Evolutionary conservation across 2,797 vertebrate genomes (phyloP), one percentile per base, ranked within the genome.

Genomic region (Trachops cirrhosus): DNA sequence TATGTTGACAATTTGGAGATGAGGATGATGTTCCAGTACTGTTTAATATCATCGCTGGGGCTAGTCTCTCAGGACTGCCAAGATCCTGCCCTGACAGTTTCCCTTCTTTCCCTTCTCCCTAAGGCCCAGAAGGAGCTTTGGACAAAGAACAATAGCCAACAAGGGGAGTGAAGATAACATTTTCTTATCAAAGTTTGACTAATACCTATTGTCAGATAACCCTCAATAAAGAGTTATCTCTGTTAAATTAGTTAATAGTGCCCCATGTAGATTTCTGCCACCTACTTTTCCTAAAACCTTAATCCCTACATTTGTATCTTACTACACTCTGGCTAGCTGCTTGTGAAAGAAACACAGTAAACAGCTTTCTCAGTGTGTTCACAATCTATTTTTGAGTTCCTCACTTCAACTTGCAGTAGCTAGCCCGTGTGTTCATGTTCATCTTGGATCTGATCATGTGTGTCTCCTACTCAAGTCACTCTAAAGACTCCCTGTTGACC

Each of bases 71-170:
- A 37, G 62, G 24, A 14, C 46, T 11, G 21, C 16, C 9, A 26
- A 3, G 1, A 1, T 32, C 34, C 9, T 48, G 0, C 1, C 26
- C 8, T 16, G 3, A 3, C 22, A 22, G 16, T 29, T 15, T n/a
- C 14, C 9, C 32, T 67, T 86, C 32, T 64, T 50, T 11, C 11
- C 15, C 19, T 2, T 82, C 6, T 74, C 15, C 3, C 3, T 19
- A 41, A 44, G 6, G 7, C 21, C 74, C 19, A 32, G 24, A 41
- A 26, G 87, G 5, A 84, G n/a, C 39, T 85, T 44, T 88, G 50
- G 37, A 86, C 29, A 50, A 12, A 29, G 34, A 83, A 16, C 18
- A 57, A 26, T 84, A 59, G n/a, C 22, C n/a, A 37, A 73, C 54
- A 88, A 41, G 9, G n/a, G 34, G 21, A 85, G 50, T 21, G 22